Percentiles rank a stretch among this genome's conserved stretches.
phyloP scores from a whole-genome alignment of 2,797 vertebrate species.

The Anguilla anguilla region DNA sequence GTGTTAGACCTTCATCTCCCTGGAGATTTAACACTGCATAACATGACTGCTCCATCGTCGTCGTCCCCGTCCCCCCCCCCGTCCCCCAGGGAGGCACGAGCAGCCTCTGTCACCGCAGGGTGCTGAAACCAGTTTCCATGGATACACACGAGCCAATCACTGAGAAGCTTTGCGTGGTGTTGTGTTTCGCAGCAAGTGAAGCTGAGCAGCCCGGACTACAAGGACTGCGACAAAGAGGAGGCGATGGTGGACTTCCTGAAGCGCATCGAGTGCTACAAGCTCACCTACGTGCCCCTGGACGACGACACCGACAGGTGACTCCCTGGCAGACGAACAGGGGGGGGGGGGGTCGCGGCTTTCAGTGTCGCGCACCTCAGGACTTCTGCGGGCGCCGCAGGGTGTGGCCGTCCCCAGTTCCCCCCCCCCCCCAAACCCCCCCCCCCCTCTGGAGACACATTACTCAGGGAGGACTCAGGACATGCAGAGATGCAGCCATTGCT shows the following conservation, averaged over 20 bases:
- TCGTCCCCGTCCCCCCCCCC: too few relatives aligned
- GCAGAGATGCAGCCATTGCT: background rate
- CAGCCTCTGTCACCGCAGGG: background rate
- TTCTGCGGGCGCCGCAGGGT: background rate
- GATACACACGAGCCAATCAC: background rate
- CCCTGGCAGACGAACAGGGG: background rate
- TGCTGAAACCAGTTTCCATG: slow-evolving; percentile 16
- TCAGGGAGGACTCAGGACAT: background rate
- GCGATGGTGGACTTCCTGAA: slow-evolving; percentile 83
- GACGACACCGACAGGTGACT: slow-evolving; percentile 84
- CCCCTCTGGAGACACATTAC: background rate
- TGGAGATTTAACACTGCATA: background rate
- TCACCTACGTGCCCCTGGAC: slow-evolving; percentile 80
- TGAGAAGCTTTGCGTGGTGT: background rate
- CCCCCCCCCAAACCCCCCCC: background rate
- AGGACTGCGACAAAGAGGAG: slow-evolving; percentile 78
- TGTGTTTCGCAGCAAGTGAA: slow-evolving; percentile 82
- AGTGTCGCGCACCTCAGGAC: background rate
- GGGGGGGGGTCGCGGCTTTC: background rate
- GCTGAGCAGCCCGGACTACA: slow-evolving; percentile 87
- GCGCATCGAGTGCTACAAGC: slow-evolving; percentile 84
- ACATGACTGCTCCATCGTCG: background rate
- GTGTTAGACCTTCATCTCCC: background rate
- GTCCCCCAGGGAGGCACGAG: background rate
- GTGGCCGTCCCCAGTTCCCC: background rate